These are phyloP conservation scores for Druon quercuslanigerum DNA, from an alignment of 1,140 invertebrate genomes.

Conservation along the genomic window DNA sequence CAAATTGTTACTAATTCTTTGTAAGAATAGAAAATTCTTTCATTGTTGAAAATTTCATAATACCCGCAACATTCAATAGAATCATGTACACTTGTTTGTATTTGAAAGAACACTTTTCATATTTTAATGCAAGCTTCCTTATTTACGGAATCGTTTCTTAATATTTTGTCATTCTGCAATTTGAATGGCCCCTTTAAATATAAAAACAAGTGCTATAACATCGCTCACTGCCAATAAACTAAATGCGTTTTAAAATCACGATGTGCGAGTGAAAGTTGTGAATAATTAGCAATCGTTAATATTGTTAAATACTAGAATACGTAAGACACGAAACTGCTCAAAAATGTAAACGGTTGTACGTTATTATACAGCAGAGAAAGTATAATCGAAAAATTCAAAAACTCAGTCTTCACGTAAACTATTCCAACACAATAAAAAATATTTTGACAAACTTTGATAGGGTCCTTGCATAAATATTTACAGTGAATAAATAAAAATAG, in stretches of 20 bases:
- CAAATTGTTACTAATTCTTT: too few species aligned
- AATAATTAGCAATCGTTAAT: constrained; percentile 19
- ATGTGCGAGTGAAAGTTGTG: constrained; percentile 1
- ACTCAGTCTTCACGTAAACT: too few species aligned
- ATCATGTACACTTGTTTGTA: too few species aligned
- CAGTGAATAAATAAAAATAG: not conserved
- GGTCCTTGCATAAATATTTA: not conserved
- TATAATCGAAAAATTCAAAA: not conserved
- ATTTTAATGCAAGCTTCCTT: too few species aligned
- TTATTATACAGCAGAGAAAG: not conserved
- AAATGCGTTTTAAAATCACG: constrained; percentile 36
- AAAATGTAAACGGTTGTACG: constrained; percentile 10
- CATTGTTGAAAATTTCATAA: too few species aligned
- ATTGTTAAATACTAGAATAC: constrained; percentile 10
- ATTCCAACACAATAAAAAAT: too few species aligned
- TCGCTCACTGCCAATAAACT: constrained; percentile 50
- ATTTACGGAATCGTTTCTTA: too few species aligned
- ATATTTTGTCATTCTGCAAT: not conserved
- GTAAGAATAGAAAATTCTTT: too few species aligned
- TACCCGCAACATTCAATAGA: too few species aligned
- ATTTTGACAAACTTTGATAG: not conserved
- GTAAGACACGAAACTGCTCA: constrained; percentile 11
- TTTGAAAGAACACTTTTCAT: too few species aligned
- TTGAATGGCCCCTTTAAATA: not conserved
- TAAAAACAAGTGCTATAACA: constrained; percentile 42